Evolutionary conservation across 2,888 invertebrate species (phyloP), one percentile per base, ranked within the genome.

Genomic region (Pecten maximus): DNA sequence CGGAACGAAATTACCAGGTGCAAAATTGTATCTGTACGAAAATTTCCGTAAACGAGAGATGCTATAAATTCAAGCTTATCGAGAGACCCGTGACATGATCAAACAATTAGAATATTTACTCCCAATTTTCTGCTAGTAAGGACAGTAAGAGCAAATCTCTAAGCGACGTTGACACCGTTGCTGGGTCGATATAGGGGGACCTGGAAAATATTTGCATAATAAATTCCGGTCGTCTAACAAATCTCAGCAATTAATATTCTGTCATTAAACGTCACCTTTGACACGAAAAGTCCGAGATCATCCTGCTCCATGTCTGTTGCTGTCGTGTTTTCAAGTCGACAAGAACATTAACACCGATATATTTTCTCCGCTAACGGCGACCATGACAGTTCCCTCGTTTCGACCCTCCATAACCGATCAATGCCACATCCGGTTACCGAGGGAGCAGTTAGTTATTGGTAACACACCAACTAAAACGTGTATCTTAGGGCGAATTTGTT

Each of bases 331-430:
- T 74, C 74, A 74, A 28, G 74, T 74, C 35, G 74, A 74, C 35
- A 74, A 23, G 35, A 74, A 74, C 3, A 8, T 8, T 74, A 74
- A 74, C 35, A 28, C 35, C 10, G 10, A 35, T 74, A 74, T 74
- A 28, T 74, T 74, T 74, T 15, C 74, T 74, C 8, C 35, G 15
- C 12, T 35, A n/a, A n/a, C n/a, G 23, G 54, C 54, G 15, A 74
- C 74, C 74, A 74, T 74, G 35, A 74, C 74, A 74, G 74, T 74
- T 74, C 74, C 35, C 74, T 74, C 74, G 6, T 74, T 35, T 74
- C 74, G 74, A 74, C 74, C 74, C 74, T 74, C 74, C 74, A 74
- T 74, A 35, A 28, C 74, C 1, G 23, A 74, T 74, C 74, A 74
- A 74, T 74, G 23, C 28, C 35, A 74, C 28, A 12, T 74, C 74